Base-by-base conservation (phyloP, 1,140 invertebrate species). In the Papilio polytes region DNA sequence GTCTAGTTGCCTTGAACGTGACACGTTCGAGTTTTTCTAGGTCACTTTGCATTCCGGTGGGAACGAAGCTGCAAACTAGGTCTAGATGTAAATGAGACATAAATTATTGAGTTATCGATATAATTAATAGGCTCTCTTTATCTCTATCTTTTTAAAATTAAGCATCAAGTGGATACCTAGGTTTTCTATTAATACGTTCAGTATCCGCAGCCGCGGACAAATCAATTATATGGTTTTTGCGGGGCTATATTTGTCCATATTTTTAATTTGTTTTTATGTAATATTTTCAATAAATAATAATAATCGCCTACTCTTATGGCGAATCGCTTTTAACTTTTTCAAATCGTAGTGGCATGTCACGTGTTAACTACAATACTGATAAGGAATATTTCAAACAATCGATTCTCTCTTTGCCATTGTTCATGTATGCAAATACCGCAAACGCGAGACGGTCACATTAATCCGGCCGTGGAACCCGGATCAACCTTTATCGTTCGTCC, bases 391-490 rank as follows among this genome's bases (percentile, higher is more conserved):
- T 22, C 15, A 31, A 73, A 73, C 36, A 44, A 73, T 73, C 3
- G 12, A 18, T 44, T 44, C 36, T 73, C 26, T 36, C 41, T 44
- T 41, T 44, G 18, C 44, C 41, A 74, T n/a, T 12, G 36, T 74
- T 36, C 44, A 44, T 48, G 20, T 51, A 76, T 51, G 53, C 44
- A 51, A 76, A 76, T 51, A 12, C 9, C 41, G 20, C 74, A 48
- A 76, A 10, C 44, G n/a, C 46, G 74, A 76, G 22, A 53, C 20
- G 74, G 44, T 51, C 22, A 76, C n/a, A 15, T 76, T 76, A 76
- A 74, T 74, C 73, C 73, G 73, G 73, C 8, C 73, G n/a, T 74
- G 13, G 73, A 74, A 74, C 46, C 73, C 73, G 73, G 73, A 74
- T 51, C 46, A 74, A 74, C 44, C 13, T 26, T 46, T 22, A 20